Evolutionary conservation across 2,797 vertebrate species (phyloP).

Genomic region (Lacerta viridis): DNA sequence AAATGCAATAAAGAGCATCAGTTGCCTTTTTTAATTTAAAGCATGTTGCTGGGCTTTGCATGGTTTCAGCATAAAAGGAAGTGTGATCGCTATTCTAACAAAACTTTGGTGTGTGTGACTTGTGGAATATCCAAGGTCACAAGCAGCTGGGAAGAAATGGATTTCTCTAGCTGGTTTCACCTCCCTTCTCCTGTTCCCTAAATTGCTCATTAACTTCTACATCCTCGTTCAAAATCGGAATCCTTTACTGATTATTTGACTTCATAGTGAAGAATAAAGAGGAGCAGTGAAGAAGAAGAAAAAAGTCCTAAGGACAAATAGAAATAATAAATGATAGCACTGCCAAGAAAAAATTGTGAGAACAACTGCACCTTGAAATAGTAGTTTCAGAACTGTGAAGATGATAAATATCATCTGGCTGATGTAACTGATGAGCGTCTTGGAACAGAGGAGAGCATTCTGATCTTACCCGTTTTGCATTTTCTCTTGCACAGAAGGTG

Average conservation of each 20-base stretch:
- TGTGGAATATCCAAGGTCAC: not conserved
- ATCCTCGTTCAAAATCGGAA: not conserved
- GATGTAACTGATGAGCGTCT: constrained; percentile 26
- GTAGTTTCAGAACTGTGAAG: constrained; percentile 41
- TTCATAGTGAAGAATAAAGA: constrained; percentile 27
- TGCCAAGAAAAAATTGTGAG: constrained; percentile 28
- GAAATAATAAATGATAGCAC: constrained; percentile 12
- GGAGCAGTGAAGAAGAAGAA: not conserved
- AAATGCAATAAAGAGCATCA: not conserved
- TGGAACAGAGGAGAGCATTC: not conserved
- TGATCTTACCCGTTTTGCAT: constrained; percentile 18
- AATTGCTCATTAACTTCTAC: not conserved
- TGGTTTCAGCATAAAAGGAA: not conserved
- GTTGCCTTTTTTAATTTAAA: not conserved
- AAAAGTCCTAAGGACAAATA: not conserved
- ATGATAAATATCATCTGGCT: constrained; percentile 31
- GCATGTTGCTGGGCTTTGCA: not conserved
- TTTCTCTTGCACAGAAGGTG: constrained; percentile 9
- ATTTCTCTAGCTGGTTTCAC: not conserved
- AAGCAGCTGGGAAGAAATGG: not conserved
- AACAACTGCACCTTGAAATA: not conserved
- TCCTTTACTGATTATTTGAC: not conserved
- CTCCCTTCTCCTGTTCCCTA: not conserved
- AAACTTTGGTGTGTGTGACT: not conserved
- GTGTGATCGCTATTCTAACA: constrained; percentile 5